phyloP scores from a whole-genome alignment of 2,888 invertebrate species.

The Platynereis dumerilii region DNA sequence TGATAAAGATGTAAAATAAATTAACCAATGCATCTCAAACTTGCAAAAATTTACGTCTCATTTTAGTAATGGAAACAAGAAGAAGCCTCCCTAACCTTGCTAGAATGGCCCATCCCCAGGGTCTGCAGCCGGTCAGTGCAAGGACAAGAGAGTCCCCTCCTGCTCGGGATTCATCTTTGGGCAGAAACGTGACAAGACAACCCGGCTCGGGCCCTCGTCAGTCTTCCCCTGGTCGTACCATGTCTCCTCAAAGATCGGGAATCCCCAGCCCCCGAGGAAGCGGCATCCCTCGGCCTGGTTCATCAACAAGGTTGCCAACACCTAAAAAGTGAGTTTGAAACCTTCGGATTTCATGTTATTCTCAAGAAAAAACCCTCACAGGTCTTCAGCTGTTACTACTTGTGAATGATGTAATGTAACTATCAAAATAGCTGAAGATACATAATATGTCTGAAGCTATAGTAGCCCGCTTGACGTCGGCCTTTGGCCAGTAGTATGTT shows the following conservation, averaged over 20 bases:
- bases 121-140: too few relatives aligned
- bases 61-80: not conserved
- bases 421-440: too few relatives aligned
- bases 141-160: slow-evolving; percentile 14
- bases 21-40: too few relatives aligned
- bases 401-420: too few relatives aligned
- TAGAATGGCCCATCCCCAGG: not conserved
- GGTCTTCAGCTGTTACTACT: too few relatives aligned
- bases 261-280: slow-evolving; percentile 44
- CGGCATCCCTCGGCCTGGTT: slow-evolving; percentile 45
- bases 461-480: too few relatives aligned
- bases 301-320: slow-evolving; percentile 41
- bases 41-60: too few relatives aligned
- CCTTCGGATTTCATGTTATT: too few relatives aligned
- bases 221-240: slow-evolving; percentile 35
- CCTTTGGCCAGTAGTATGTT: too few relatives aligned
- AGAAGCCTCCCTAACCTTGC: slow-evolving; percentile 48
- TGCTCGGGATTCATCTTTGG: not conserved
- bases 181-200: not conserved
- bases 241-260: slow-evolving; percentile 49
- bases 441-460: not conserved
- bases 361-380: too few relatives aligned
- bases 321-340: slow-evolving; percentile 50
- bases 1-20: too few relatives aligned
- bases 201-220: slow-evolving; percentile 19